These are phyloP conservation scores for Lampris megalopsis DNA, from an alignment of 2,113 vertebrate genomes.

Conservation along the genomic window DNA sequence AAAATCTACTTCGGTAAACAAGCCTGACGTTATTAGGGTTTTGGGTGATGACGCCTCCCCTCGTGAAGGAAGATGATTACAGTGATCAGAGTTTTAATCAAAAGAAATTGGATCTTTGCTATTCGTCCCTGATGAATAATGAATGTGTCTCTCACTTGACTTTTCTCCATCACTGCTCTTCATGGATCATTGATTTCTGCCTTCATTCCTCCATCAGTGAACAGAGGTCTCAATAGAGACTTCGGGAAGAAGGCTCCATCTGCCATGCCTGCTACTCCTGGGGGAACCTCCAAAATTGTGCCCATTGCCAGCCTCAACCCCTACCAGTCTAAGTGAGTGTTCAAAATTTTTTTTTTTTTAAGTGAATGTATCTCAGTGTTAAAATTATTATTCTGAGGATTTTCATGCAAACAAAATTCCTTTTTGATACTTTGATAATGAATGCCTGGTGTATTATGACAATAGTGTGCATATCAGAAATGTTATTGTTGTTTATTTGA, in stretches of 20 bases:
- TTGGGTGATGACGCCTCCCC: conserved; percentile 39
- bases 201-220: conserved; percentile 70
- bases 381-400: too few species aligned
- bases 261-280: conserved; percentile 80
- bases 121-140: conserved; percentile 60
- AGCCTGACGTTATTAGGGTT: conserved; percentile 31
- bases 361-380: too few species aligned
- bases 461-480: too few species aligned
- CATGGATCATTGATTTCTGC: conserved; percentile 55
- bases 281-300: conserved; percentile 88
- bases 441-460: too few species aligned
- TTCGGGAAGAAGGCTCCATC: conserved; percentile 81
- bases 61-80: conserved; percentile 56
- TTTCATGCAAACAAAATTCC: too few species aligned
- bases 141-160: conserved; percentile 49
- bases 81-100: conserved; percentile 56
- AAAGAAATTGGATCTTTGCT: conserved; percentile 64
- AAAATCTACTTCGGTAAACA: conserved; percentile 22
- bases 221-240: conserved; percentile 79
- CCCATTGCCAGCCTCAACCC: conserved; percentile 97
- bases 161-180: conserved; percentile 57
- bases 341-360: too few species aligned
- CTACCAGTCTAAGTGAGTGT: conserved; percentile 95
- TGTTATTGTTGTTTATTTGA: too few species aligned
- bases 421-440: too few species aligned